These are phyloP conservation scores for Alitta virens DNA, from an alignment of 2,888 invertebrate species.

Conservation along the genomic window DNA sequence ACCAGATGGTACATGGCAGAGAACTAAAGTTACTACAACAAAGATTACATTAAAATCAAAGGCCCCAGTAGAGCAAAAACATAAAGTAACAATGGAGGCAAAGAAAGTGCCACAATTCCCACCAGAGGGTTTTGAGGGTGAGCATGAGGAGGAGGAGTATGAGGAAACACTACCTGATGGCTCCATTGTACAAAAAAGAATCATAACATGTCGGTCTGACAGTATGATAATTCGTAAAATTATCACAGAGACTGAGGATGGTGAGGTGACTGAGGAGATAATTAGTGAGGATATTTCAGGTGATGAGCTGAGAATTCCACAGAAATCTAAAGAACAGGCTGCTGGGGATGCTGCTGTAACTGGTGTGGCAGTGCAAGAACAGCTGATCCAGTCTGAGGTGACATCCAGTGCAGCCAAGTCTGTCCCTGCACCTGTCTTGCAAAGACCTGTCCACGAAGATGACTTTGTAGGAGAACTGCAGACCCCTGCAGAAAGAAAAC, in stretches of 20 bases:
- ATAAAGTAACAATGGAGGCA: not conserved
- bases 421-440: not conserved
- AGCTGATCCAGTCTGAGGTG: conserved; percentile 1
- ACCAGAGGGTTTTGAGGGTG: not conserved
- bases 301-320: not conserved
- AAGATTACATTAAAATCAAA: not conserved
- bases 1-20: conserved; percentile 2
- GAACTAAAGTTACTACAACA: not conserved
- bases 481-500: not conserved
- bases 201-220: not conserved
- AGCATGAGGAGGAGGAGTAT: not conserved
- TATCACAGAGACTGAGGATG: not conserved
- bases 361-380: not conserved
- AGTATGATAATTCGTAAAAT: not conserved
- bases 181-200: conserved; percentile 1
- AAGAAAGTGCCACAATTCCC: not conserved
- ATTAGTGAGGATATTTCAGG: conserved; percentile 15
- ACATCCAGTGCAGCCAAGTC: not conserved
- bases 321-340: not conserved
- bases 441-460: not conserved
- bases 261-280: conserved; percentile 4
- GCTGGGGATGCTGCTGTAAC: not conserved
- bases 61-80: not conserved
- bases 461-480: not conserved
- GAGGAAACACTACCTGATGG: conserved; percentile 14